Base-by-base conservation (phyloP, 2,797 vertebrate genomes). In the Danio albolineatus region DNA sequence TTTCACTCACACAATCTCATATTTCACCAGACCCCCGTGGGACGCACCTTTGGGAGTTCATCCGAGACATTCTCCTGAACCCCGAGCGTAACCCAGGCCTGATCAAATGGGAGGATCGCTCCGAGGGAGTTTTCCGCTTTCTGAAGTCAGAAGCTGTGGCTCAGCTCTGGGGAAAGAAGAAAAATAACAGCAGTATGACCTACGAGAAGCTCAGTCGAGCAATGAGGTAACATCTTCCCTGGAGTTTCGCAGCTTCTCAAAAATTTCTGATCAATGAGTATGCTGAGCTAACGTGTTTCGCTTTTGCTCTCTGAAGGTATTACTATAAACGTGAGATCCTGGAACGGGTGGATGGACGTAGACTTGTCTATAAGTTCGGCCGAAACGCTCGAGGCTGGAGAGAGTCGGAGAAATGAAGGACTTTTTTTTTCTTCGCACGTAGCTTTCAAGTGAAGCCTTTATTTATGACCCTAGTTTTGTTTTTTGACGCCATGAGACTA, bases 141-240 rank as follows among this genome's bases (percentile, higher is more conserved):
- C 93, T 99, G 39, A 98, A 99, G 88, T 99, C 98, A 0, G 98
- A 99, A 84, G 98, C 97, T 0, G 98, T 99, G 88, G 98, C 98
- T 70, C 97, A 99, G 86, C 90, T 99, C 3, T 99, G 98, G 98
- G 98, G 98, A 16, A 98, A 97, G 89, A 99, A 98, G 92, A 99
- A 99, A 78, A 99, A 99, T 88, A 99, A 99, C 90, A 98, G 94
- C 89, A 99, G 96, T 88, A 99, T 99, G 98, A 99, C 97, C 10
- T 99, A 99, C 0, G 98, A 99, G 90, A 99, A 99, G 83, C 96
- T 99, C 82, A 99, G 98, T 88, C 94, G 98, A 28, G 98, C 98
- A 7, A 99, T 99, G 98, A 97, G 98, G 98, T 99, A 84, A 36
- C 28, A 39, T 59, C 43, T 49, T 84, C 39, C 12, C 1, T 14